Evolutionary conservation across 2,888 invertebrate genomes (phyloP), one percentile per base, ranked within the genome.

Genomic region (Didymodactylos carnosus): DNA sequence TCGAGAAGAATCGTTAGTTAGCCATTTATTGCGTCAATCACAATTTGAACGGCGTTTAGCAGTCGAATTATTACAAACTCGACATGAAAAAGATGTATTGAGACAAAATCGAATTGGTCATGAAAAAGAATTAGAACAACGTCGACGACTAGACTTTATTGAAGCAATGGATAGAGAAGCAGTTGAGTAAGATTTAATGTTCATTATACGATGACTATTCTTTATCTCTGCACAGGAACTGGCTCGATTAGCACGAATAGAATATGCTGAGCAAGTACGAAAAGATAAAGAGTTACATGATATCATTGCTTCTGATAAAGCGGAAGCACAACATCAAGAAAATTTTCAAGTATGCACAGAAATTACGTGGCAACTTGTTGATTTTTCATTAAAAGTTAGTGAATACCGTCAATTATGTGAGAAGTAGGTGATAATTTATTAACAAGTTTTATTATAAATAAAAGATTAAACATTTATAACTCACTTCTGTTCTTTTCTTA

Each of bases 21-120:
- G 80, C 74, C 77, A 82, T 6, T 77, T 83, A 77, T 81, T 83
- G 81, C 77, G 82, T 71, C 82, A 83, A 77, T 82, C 83, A 3
- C 82, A 83, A 75, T 82, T 82, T 76, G 83, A 83, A 76, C 77
- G 82, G 13, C 78, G 83, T 43, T 82, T 83, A 69, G 81, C 82
- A 13, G 82, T 82, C 27, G 83, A 83, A 78, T 78, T 83, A 53
- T 78, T 83, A 49, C 82, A 83, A 77, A 78, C 81, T 3, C 76
- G 83, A 23, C 82, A 82, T 73, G 83, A 83, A 77, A 83, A 83
- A 75, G 82, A 82, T 46, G 78, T 81, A 27, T 80, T 83, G 39
- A 76, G 80, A 14, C 78, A 79, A 71, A 83, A 83, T 76, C 77
- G 83, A 46, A 79, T 82, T 41, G 70, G 78, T 6, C 75, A 81